phyloP scores from a whole-genome alignment of 2,888 invertebrate genomes.

The Luffia ferchaultella region DNA sequence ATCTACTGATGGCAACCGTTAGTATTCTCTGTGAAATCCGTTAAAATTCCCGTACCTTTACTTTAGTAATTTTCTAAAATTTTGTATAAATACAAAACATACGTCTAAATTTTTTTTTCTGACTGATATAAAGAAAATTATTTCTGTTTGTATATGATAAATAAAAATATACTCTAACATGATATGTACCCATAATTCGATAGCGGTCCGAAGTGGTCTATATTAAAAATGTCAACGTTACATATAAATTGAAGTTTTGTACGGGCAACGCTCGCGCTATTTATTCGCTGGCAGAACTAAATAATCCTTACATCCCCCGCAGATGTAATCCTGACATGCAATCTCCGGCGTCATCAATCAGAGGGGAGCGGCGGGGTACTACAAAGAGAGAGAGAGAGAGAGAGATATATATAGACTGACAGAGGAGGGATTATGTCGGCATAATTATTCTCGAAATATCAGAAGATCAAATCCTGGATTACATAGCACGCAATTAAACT shows the following conservation, averaged over 20 bases:
- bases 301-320: slow-evolving; percentile 56
- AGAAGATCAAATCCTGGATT: slow-evolving; percentile 21
- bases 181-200: no score
- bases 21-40: no score
- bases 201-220: no score
- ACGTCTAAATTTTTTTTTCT: no score
- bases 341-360: slow-evolving; percentile 60
- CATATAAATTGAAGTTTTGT: slow-evolving; percentile 20
- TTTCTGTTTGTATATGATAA: no score
- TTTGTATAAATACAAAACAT: no score
- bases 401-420: no score
- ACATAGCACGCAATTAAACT: slow-evolving; percentile 22
- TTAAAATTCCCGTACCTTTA: no score
- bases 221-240: slow-evolving; percentile 11
- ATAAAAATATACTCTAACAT: no score
- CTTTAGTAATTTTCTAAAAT: no score
- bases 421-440: slow-evolving; percentile 25
- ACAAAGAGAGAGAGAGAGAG: slow-evolving; percentile 11
- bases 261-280: slow-evolving; percentile 37
- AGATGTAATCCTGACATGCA: slow-evolving; percentile 62
- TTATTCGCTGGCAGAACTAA: slow-evolving; percentile 40
- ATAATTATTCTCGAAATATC: slow-evolving; percentile 31
- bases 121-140: no score
- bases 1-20: no score
- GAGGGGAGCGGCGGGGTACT: slow-evolving; percentile 19